phyloP scores from a whole-genome alignment of 2,113 vertebrate genomes.

The Macaca nemestrina region DNA sequence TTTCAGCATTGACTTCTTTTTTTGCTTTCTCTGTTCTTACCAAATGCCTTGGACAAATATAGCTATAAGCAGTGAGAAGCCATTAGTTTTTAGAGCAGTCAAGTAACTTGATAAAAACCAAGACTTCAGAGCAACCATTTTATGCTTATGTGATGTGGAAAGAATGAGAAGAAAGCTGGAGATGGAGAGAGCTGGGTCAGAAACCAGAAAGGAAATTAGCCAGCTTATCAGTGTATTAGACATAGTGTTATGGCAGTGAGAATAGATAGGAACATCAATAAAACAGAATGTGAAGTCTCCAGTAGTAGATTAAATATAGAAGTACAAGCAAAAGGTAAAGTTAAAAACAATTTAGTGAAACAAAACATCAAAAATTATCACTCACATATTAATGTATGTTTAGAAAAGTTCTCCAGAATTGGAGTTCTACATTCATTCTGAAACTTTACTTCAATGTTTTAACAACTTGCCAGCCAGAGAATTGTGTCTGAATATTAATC shows the following conservation, averaged over 20 bases:
- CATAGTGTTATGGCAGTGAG: not conserved
- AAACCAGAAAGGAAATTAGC: not conserved
- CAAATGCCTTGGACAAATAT: not conserved
- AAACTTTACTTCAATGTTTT: not conserved
- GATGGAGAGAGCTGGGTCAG: not conserved
- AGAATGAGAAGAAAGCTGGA: not conserved
- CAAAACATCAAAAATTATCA: not conserved
- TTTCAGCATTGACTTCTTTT: not conserved
- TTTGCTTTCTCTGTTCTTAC: not conserved
- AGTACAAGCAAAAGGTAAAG: not conserved
- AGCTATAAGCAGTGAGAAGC: not conserved
- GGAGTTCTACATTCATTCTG: not conserved
- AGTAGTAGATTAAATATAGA: slow-evolving; percentile 1
- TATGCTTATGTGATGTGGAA: not conserved
- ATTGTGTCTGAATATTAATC: not conserved
- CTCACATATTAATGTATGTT: not conserved
- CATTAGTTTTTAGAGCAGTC: not conserved
- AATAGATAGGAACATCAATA: not conserved
- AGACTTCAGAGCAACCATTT: slow-evolving; percentile 14
- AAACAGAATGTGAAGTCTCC: not conserved
- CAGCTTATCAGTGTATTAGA: not conserved
- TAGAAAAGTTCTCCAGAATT: not conserved
- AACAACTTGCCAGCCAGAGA: not conserved
- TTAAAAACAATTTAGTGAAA: slow-evolving; percentile 5
- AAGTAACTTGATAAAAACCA: not conserved